These are phyloP conservation scores for Drosophila atripex DNA, from an alignment of 2,888 invertebrate species.

Conservation along the genomic window DNA sequence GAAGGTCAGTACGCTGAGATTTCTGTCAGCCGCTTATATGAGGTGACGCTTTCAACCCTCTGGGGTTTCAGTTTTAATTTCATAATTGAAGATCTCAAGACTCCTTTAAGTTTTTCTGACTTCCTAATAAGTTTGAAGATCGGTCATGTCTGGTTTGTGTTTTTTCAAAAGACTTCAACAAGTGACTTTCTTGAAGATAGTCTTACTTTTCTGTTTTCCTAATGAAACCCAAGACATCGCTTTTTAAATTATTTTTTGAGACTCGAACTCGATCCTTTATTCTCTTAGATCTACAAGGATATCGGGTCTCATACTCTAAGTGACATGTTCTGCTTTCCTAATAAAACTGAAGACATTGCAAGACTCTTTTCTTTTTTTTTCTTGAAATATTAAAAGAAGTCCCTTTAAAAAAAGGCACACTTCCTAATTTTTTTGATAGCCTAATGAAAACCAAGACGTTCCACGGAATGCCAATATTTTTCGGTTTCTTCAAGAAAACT, in stretches of 20 bases:
- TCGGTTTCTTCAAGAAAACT: not conserved
- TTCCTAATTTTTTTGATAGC: slow-evolving; percentile 1
- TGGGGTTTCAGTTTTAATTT: slow-evolving; percentile 6
- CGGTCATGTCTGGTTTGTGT: not conserved
- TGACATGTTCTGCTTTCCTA: not conserved
- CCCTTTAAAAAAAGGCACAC: not conserved
- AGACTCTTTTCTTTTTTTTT: not conserved
- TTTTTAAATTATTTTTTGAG: not conserved
- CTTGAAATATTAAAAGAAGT: not conserved
- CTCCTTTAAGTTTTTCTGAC: not conserved
- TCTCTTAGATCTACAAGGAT: not conserved
- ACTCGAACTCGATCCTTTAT: not conserved
- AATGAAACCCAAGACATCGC: slow-evolving; percentile 23
- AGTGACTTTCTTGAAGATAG: not conserved
- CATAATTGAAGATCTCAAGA: slow-evolving; percentile 5
- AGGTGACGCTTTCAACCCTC: slow-evolving; percentile 50
- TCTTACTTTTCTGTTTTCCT: slow-evolving; percentile 19
- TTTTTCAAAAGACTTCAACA: not conserved
- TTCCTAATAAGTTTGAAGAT: not conserved
- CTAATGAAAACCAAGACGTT: slow-evolving; percentile 23
- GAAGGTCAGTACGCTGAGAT: not conserved
- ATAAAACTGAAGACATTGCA: slow-evolving; percentile 1
- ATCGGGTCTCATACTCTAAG: not conserved
- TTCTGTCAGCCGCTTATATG: slow-evolving; percentile 51
- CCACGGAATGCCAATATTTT: not conserved